Conservation (phyloP, 2,888 invertebrate species). For the Caradrina kadenii region DNA sequence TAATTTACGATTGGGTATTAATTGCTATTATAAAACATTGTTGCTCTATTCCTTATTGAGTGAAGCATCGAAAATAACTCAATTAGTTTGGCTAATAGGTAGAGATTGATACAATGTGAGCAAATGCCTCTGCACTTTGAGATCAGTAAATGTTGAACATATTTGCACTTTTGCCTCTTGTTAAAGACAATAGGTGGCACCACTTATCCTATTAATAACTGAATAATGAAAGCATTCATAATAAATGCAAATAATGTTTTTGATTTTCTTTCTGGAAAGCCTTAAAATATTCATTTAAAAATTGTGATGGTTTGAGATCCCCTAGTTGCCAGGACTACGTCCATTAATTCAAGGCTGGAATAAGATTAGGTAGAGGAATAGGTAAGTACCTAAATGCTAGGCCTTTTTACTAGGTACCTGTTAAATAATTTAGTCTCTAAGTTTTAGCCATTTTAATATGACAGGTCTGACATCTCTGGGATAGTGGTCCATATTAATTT, state of each 20-base stretch:
- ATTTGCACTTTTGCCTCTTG: constrained; percentile 18
- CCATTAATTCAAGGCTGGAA: too few species aligned
- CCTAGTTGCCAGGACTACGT: too few species aligned
- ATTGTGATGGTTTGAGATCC: too few species aligned
- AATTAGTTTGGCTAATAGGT: constrained; percentile 21
- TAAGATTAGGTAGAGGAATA: too few species aligned
- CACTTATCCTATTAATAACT: constrained; percentile 22
- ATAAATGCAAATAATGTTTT: background rate
- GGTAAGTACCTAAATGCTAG: too few species aligned
- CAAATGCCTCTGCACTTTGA: constrained; percentile 3
- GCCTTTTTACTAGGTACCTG: too few species aligned
- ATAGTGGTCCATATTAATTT: background rate
- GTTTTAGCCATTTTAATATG: too few species aligned
- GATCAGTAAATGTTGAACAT: constrained; percentile 18
- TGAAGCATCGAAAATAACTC: constrained; percentile 14
- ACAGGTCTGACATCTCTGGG: too few species aligned
- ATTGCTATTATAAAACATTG: too few species aligned
- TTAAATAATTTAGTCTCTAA: too few species aligned
- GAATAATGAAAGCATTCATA: background rate
- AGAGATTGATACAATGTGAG: constrained; percentile 22
- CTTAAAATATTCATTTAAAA: background rate
- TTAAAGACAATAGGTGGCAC: constrained; percentile 34
- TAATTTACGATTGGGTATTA: background rate
- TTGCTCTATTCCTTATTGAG: constrained; percentile 23
- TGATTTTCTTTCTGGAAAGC: background rate